Percentiles rank a stretch among this genome's conserved stretches.
phyloP scores from a whole-genome alignment of 2,888 invertebrate species.

The Lydus trimaculatus region DNA sequence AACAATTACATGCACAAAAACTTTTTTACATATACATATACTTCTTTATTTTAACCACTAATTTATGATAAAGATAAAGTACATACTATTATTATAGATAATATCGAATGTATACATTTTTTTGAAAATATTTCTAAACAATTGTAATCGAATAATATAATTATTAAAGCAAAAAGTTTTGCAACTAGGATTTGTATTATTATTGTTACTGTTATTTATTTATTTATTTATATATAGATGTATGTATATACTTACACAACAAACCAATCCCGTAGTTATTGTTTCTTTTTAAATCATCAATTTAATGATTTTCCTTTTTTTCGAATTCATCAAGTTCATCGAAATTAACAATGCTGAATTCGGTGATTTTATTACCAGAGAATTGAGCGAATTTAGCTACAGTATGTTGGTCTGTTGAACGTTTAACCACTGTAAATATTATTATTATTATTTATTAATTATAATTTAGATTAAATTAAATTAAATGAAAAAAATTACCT shows the following conservation, averaged over 20 bases:
- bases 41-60: conserved; percentile 3
- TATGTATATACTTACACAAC: conserved; percentile 7
- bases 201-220: background rate
- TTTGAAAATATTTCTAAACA: background rate
- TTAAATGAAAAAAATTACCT: conserved; percentile 62
- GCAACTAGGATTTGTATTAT: conserved; percentile 19
- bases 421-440: conserved; percentile 55
- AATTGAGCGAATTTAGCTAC: conserved; percentile 76
- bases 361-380: conserved; percentile 76
- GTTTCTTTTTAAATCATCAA: background rate
- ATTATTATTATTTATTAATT: background rate
- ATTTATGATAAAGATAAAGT: background rate
- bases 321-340: conserved; percentile 67
- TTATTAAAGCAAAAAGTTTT: conserved; percentile 7
- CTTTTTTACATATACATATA: conserved; percentile 1
- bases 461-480: background rate
- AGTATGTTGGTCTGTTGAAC: conserved; percentile 57
- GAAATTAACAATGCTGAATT: conserved; percentile 77
- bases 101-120: background rate
- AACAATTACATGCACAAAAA: conserved; percentile 37
- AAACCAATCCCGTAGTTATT: background rate
- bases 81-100: background rate
- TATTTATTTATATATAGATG: background rate
- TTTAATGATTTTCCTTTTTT: conserved; percentile 26
- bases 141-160: background rate